Evolutionary conservation across 2,113 vertebrate species (phyloP).

Genomic region (Leptobrachium leishanense): DNA sequence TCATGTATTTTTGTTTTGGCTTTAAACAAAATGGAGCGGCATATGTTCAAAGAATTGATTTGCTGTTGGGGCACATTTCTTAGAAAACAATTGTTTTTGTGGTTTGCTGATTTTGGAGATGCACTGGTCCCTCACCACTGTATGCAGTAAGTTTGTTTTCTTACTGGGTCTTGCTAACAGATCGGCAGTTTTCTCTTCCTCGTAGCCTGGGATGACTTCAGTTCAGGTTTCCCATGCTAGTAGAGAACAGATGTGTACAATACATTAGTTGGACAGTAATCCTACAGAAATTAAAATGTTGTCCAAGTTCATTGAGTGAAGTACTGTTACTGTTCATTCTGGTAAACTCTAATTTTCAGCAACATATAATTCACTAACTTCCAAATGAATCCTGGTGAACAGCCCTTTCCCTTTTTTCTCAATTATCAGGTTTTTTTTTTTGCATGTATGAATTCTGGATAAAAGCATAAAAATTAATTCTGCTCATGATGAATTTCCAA

Average conservation of each 20-base stretch:
- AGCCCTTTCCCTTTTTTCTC: too few relatives aligned
- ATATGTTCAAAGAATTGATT: slow-evolving; percentile 3
- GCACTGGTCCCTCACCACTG: neutral
- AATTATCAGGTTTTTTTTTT: too few relatives aligned
- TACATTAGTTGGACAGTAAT: neutral
- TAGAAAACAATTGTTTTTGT: slow-evolving; percentile 21
- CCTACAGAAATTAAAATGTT: neutral
- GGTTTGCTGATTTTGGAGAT: slow-evolving; percentile 6
- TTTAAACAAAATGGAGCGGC: neutral
- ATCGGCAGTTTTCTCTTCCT: neutral
- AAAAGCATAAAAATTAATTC: too few relatives aligned
- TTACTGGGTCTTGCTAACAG: neutral
- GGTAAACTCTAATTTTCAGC: too few relatives aligned
- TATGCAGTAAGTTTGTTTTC: neutral
- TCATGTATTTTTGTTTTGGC: neutral
- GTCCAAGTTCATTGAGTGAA: too few relatives aligned
- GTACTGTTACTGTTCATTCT: too few relatives aligned
- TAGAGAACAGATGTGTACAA: neutral
- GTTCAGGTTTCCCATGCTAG: neutral
- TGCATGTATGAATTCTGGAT: too few relatives aligned
- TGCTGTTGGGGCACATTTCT: slow-evolving; percentile 1
- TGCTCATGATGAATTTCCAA: too few relatives aligned
- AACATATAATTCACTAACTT: too few relatives aligned
- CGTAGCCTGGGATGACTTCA: neutral
- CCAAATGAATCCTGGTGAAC: too few relatives aligned